Conservation (phyloP, 2,797 vertebrate species). For the Gambelia wislizenii region DNA sequence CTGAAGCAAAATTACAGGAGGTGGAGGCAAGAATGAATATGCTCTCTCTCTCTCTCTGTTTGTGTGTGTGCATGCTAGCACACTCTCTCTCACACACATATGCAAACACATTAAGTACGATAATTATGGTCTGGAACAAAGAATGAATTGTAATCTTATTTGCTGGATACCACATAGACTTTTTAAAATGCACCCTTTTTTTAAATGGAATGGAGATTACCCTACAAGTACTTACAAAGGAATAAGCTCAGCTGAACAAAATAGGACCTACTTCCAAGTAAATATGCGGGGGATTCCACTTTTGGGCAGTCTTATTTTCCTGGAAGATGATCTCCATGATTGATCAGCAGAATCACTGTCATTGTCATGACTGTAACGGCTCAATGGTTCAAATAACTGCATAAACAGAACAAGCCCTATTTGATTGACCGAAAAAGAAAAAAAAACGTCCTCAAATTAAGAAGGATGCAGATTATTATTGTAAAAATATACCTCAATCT, state of each 20-base stretch:
- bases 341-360: neutral
- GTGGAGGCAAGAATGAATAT: constrained; percentile 52
- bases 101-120: neutral
- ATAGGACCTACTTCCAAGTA: neutral
- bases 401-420: neutral
- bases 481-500: neutral
- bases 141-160: constrained; percentile 53
- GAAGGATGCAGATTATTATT: neutral
- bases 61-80: neutral
- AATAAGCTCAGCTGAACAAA: neutral
- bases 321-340: neutral
- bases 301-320: neutral
- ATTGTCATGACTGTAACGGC: neutral
- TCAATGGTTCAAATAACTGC: neutral
- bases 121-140: constrained; percentile 20
- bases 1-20: constrained; percentile 80
- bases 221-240: neutral
- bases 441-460: no score
- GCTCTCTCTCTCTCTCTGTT: neutral
- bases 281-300: neutral
- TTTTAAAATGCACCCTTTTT: constrained; percentile 61
- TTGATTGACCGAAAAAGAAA: neutral
- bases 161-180: constrained; percentile 69
- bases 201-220: neutral
- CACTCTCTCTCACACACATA: neutral